Percentiles rank a stretch among this genome's conserved stretches.
Evolutionary conservation across 2,797 vertebrate species (phyloP).

Genomic region (Mareca strepera): DNA sequence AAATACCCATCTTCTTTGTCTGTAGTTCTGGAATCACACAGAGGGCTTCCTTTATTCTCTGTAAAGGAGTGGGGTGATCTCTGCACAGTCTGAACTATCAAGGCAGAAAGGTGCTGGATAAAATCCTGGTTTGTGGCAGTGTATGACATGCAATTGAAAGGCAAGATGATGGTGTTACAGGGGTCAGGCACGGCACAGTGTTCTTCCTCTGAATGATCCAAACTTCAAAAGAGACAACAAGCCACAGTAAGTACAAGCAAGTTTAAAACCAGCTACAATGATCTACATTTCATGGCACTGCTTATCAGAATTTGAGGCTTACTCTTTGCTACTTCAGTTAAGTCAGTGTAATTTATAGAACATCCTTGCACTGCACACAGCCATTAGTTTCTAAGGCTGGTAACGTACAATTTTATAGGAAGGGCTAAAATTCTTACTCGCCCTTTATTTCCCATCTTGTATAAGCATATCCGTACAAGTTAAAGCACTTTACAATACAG

Average conservation of each 20-base stretch:
- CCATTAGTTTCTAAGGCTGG: not conserved
- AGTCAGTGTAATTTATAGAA: not conserved
- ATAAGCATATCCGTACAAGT: not conserved
- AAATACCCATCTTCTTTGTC: constrained; percentile 91
- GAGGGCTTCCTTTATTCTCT: constrained; percentile 61
- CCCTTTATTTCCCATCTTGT: not conserved
- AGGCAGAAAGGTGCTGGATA: constrained; percentile 82
- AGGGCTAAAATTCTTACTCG: not conserved
- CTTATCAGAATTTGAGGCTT: not conserved
- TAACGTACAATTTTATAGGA: not conserved
- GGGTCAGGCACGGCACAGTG: constrained; percentile 63
- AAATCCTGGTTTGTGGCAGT: constrained; percentile 88
- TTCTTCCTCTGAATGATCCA: constrained; percentile 69
- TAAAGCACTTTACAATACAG: not conserved
- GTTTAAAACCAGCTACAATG: not conserved
- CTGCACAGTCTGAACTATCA: constrained; percentile 78
- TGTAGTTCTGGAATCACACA: constrained; percentile 48
- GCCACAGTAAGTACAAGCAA: constrained; percentile 7
- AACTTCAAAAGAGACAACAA: constrained; percentile 61
- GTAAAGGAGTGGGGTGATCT: constrained; percentile 63
- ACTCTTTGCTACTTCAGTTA: not conserved
- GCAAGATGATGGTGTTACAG: constrained; percentile 77
- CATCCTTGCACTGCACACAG: not conserved
- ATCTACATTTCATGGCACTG: not conserved
- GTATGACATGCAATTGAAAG: constrained; percentile 83